Base-by-base conservation (phyloP, 2,797 vertebrate genomes). In the Acanthurus tractus region DNA sequence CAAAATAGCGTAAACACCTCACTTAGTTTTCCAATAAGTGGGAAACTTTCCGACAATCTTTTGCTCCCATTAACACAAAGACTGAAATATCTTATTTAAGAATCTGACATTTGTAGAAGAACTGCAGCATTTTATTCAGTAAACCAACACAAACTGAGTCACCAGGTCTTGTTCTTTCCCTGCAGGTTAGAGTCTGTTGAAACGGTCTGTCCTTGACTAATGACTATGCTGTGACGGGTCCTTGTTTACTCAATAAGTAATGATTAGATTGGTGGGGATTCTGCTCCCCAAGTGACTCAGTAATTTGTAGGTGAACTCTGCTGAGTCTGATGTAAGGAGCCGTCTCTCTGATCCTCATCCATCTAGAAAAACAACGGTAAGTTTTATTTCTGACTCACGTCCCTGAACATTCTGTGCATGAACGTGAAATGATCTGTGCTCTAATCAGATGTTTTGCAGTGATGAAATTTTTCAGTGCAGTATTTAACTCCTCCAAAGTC, bases 231-330 rank as follows among this genome's bases (percentile, higher is more conserved):
- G 45, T 61, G 74, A 82, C 65, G 8, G 29, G 48, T 63, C 20
- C 45, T 69, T 92, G 83, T 93, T 93, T 89, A 79, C 91, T 85
- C 75, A 85, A 5, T 79, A 66, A 88, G 68, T 88, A 93, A 88
- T 91, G 81, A 92, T 91, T 92, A 86, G 42, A 64, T 73, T 34
- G 34, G 15, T 29, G 53, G 56, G 77, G 64, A 63, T 76, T 11
- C 36, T 59, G 23, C 56, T 63, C 68, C 68, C 36, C 22, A 74
- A 71, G 72, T 76, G 82, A 78, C 64, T 78, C 54, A 54, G 63
- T 56, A 45, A 70, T 83, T 69, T 75, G 67, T 34, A 49, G 65
- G 76, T 18, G 63, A 68, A 42, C 62, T 40, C 54, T 34, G 50
- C 46, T 70, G 64, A 65, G 68, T 81, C 63, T 12, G 18, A 76